Evolutionary conservation across 1,140 invertebrate species (phyloP), one percentile per base, ranked within the genome.

Genomic region (Drosophila leontia): DNA sequence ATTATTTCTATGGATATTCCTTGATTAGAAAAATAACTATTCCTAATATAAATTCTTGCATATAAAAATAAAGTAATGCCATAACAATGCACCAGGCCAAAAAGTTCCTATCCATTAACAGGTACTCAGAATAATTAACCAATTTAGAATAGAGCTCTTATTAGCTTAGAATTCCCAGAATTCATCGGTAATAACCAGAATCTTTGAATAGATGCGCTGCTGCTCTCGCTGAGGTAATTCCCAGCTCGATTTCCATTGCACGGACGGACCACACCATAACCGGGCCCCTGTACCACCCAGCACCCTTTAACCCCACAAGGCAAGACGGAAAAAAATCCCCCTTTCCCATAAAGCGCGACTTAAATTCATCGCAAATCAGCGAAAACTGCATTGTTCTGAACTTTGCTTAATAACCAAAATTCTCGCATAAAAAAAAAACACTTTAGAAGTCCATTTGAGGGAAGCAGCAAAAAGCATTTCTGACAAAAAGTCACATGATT

Each of bases 401-500:
- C 61, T 87, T 74, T 48, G 59, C 64, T 83, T 80, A 87, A 87
- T 77, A 80, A 83, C 84, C 80, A 35, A 87, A 76, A 67, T 67
- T 77, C 72, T 82, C 79, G 79, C 84, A 88, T 88, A 86, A 70
- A 51, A 53, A 71, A 74, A 80, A 83, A 63, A 19, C 58, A 41
- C 37, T 71, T 72, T 72, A 51, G 53, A 65, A 72, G 61, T 51
- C 60, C 59, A 67, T 57, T 65, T 75, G n/a, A 42, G 53, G 56
- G 48, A 48, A 39, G 53, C 32, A 47, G 53, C 53, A 81, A 70
- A 45, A 68, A 58, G 61, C 32, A 23, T 53, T 55, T 74, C 47
- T 42, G 42, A 39, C 65, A 87, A 87, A 87, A 80, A 87, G 80
- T 87, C 83, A 87, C 83, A 87, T 87, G 83, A 87, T 88, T 87